Evolutionary conservation across 2,113 vertebrate species (phyloP).

Genomic region (Pterocles burchelli): DNA sequence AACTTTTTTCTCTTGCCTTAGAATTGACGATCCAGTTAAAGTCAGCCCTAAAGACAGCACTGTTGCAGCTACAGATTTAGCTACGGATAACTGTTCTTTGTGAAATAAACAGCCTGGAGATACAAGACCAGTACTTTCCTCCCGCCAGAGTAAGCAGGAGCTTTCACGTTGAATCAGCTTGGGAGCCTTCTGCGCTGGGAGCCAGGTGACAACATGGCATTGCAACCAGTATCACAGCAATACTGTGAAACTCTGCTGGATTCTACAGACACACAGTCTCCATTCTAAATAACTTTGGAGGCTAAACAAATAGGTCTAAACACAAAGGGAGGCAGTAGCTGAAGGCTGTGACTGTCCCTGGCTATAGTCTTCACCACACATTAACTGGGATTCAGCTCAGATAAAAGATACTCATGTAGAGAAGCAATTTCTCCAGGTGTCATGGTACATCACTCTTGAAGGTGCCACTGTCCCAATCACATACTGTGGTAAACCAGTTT

Average conservation of each 20-base stretch:
- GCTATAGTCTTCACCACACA: neutral
- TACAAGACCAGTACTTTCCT: neutral
- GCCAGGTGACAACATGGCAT: neutral
- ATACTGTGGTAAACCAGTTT: neutral
- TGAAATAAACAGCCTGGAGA: neutral
- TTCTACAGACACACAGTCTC: neutral
- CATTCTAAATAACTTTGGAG: neutral
- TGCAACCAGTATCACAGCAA: neutral
- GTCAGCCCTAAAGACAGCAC: neutral
- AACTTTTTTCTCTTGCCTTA: neutral
- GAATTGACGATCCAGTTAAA: neutral
- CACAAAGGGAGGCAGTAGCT: neutral
- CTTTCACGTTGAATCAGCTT: neutral
- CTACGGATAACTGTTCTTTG: neutral
- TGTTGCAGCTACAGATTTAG: neutral
- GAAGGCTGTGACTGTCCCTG: neutral
- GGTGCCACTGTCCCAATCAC: neutral
- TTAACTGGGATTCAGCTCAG: neutral
- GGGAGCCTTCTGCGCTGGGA: neutral
- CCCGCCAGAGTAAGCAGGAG: neutral
- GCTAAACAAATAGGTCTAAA: neutral
- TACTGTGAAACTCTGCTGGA: neutral
- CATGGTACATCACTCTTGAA: neutral
- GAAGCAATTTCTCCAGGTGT: neutral
- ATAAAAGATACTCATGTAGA: rapidly evolving